Evolutionary conservation across 2,888 invertebrate species (phyloP).

Genomic region (Melikaiella ostensackeni): DNA sequence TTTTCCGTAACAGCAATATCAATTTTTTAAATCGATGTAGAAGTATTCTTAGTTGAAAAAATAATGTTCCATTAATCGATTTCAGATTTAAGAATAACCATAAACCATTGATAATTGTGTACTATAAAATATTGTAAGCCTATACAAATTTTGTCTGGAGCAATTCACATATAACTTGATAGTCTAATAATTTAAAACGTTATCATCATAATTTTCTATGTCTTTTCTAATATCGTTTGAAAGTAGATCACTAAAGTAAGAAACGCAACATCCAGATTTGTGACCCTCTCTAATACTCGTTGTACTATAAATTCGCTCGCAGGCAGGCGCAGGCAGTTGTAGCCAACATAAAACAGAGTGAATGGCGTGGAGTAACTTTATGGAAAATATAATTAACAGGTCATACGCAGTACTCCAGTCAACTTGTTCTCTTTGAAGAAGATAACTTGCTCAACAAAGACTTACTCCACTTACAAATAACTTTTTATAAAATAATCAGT

Average conservation of each 20-base stretch:
- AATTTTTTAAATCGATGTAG: not conserved
- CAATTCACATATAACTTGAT: not conserved
- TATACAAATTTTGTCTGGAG: not conserved
- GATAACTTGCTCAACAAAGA: not conserved
- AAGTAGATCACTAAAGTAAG: constrained; percentile 24
- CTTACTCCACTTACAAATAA: not conserved
- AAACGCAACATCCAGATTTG: constrained; percentile 20
- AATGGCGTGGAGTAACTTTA: constrained; percentile 63
- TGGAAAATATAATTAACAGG: constrained; percentile 70
- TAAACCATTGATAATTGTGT: not conserved
- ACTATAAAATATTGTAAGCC: not conserved
- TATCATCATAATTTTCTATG: constrained; percentile 17
- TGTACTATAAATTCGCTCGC: constrained; percentile 45
- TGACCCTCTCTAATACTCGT: not conserved
- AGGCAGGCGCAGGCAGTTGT: constrained; percentile 48
- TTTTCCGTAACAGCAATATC: not conserved
- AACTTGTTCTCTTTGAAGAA: constrained; percentile 31
- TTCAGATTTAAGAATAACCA: not conserved
- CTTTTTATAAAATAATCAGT: not conserved
- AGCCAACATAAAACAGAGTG: constrained; percentile 62
- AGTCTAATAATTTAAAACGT: not conserved
- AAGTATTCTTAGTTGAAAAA: not conserved
- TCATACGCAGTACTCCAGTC: constrained; percentile 59
- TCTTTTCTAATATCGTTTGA: constrained; percentile 7
- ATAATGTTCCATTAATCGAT: too few relatives aligned